Base-by-base conservation (phyloP, 2,113 vertebrate genomes). In the Hoplias malabaricus region DNA sequence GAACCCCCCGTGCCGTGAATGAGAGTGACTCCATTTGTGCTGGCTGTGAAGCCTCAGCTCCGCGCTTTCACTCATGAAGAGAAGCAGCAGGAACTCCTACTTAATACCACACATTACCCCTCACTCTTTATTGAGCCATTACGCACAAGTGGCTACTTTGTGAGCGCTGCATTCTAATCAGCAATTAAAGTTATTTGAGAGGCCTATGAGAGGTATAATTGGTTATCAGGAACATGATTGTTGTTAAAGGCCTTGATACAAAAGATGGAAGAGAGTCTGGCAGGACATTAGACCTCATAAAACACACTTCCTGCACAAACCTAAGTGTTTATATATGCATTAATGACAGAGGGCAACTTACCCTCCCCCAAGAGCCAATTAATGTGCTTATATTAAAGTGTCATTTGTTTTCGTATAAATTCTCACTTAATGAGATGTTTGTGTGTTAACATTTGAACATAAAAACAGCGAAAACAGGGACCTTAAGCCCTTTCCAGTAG, bases 71-170 rank as follows among this genome's bases (percentile, higher is more conserved):
- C 86, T 93, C 91, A 92, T 91, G 89, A 92, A 62, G 85, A 83
- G 84, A 87, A 95, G 93, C 95, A 95, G 94, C 94, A 91, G 93
- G 94, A 94, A 94, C 92, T 95, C 94, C 92, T 93, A 93, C 94
- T 96, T 96, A 94, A 92, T 95, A 93, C 90, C 90, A 91, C 93
- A 94, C 81, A 94, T 95, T 95, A 94, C 93, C 93, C 91, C 91
- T 94, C 93, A 54, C 59, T 94, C 95, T 95, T 96, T 95, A 96
- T 96, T 95, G 94, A 93, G 94, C 93, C 95, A 96, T 96, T 96
- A 96, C 93, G 92, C 94, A 94, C 92, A 94, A 96, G 94, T 94
- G 93, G 92, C 93, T 90, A 92, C 93, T 92, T 93, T 93, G 94
- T 93, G 92, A 93, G 92, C 92, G 91, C 94, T 92, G 93, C 95